Percentiles rank a stretch among this genome's conserved stretches.
Conservation (phyloP, 2,797 vertebrate genomes). For the Acridotheres tristis region DNA sequence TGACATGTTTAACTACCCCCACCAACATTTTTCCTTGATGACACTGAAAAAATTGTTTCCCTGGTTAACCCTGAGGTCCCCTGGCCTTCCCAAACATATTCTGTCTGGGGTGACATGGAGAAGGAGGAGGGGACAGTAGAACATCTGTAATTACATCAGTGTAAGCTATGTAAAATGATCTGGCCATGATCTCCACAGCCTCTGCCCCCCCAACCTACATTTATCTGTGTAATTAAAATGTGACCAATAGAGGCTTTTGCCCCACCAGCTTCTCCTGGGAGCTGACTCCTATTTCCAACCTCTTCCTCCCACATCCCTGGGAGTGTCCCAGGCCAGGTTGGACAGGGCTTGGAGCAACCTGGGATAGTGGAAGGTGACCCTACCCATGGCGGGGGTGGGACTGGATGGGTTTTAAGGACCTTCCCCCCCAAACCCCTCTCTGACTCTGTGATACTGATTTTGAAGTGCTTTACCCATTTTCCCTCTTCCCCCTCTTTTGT, state of each 20-base stretch:
- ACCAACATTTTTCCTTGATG: neutral
- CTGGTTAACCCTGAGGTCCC: neutral
- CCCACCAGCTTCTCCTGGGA: neutral
- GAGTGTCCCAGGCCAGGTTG: neutral
- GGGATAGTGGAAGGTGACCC: neutral
- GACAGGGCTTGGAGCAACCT: rapidly evolving
- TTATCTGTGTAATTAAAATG: neutral
- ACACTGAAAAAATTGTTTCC: neutral
- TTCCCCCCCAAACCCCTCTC: neutral
- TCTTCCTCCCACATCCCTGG: neutral
- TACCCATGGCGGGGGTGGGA: neutral
- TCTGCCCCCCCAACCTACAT: neutral
- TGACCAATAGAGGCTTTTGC: neutral
- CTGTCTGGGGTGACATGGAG: neutral
- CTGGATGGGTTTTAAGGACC: neutral
- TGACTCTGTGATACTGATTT: neutral
- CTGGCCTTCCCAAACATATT: neutral
- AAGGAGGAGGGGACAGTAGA: neutral
- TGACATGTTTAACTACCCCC: neutral
- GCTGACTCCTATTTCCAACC: neutral
- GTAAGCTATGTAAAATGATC: rapidly evolving
- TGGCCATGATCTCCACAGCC: rapidly evolving
- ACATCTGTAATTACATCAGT: neutral
- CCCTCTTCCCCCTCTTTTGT: neutral
- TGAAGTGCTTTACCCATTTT: neutral